Evolutionary conservation across 2,113 vertebrate genomes (phyloP).

Genomic region (Rhinolophus ferrumequinum): DNA sequence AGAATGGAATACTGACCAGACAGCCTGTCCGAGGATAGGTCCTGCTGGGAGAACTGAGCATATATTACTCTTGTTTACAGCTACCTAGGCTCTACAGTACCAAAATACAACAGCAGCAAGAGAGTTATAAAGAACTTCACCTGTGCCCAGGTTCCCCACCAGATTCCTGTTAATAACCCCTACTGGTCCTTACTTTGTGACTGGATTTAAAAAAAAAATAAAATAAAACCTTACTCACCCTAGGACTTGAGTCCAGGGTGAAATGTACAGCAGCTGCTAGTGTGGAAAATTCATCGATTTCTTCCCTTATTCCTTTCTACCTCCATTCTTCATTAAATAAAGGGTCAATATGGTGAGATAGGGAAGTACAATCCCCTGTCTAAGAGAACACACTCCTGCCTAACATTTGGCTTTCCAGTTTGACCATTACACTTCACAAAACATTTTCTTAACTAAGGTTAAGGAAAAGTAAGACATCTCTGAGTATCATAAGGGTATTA

Average conservation of each 20-base stretch:
- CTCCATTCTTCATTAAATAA: neutral
- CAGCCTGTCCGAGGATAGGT: conserved; percentile 5
- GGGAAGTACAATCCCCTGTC: neutral
- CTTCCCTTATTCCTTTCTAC: neutral
- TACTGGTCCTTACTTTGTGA: conserved; percentile 11
- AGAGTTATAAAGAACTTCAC: conserved; percentile 22
- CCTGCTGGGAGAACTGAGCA: conserved; percentile 57
- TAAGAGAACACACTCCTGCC: neutral
- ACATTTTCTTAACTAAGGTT: conserved; percentile 44
- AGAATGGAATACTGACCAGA: conserved; percentile 52
- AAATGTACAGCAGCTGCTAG: neutral
- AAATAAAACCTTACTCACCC: conserved; percentile 10
- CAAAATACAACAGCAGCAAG: conserved; percentile 11
- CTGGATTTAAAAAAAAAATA: neutral
- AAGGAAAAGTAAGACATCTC: neutral
- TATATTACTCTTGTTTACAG: conserved; percentile 54
- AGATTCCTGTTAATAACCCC: neutral
- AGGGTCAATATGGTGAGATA: neutral
- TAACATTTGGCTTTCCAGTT: conserved; percentile 23
- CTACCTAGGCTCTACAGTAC: conserved; percentile 44
- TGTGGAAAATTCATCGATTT: conserved; percentile 4
- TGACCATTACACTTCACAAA: conserved; percentile 41
- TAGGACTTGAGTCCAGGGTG: neutral
- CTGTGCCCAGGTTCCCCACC: neutral
- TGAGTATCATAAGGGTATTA: neutral